These are phyloP conservation scores for Poecilobothrus nobilitatus DNA, from an alignment of 2,888 invertebrate species.

Conservation along the genomic window DNA sequence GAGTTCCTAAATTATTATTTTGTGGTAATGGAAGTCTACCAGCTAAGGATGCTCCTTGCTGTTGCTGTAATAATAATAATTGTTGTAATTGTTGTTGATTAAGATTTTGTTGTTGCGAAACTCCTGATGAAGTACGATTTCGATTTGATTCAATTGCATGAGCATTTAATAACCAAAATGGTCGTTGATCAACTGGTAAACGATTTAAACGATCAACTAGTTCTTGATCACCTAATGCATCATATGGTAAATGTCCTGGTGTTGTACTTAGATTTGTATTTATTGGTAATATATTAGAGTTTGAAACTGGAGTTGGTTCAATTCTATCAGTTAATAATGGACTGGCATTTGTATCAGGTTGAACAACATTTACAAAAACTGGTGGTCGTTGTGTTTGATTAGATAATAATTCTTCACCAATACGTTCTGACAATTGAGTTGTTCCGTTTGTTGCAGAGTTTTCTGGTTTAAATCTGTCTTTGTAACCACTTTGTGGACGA, in stretches of 20 bases:
- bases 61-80: no score
- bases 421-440: conserved; percentile 43
- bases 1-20: no score
- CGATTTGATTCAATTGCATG: conserved; percentile 55
- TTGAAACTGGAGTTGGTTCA: conserved; percentile 8
- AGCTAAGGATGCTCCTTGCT: no score
- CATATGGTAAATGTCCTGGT: conserved; percentile 48
- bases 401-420: conserved; percentile 42
- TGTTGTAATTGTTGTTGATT: no score
- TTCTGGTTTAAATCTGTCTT: conserved; percentile 43
- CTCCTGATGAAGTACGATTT: conserved; percentile 24
- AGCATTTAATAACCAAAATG: conserved; percentile 66
- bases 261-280: background rate
- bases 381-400: conserved; percentile 32
- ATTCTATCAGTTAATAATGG: conserved; percentile 12
- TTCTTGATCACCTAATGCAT: conserved; percentile 56
- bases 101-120: no score
- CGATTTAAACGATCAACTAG: conserved; percentile 55
- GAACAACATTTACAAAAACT: conserved; percentile 13
- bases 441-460: conserved; percentile 5
- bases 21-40: no score
- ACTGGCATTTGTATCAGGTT: conserved; percentile 12
- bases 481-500: conserved; percentile 51
- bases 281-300: background rate
- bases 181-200: conserved; percentile 58